phyloP scores from a whole-genome alignment of 2,113 vertebrate species.

The Carassius auratus region DNA sequence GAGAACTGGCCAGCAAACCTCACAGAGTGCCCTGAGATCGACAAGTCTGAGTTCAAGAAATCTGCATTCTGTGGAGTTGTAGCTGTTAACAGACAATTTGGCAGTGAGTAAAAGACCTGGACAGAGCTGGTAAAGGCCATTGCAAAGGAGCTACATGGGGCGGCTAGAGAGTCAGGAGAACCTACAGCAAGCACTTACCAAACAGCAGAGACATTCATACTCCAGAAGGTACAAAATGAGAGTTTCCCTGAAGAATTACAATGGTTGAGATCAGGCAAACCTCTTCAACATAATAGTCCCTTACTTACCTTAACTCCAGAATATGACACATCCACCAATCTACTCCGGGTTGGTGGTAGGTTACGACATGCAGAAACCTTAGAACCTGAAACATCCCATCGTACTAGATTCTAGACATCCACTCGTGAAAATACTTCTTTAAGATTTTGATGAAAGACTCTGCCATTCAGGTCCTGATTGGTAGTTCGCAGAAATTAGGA shows the following conservation, averaged over 20 bases:
- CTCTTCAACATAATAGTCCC: background rate
- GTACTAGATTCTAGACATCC: conserved; percentile 37
- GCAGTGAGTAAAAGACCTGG: background rate
- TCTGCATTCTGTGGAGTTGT: conserved; percentile 9
- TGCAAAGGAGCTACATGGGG: conserved; percentile 3
- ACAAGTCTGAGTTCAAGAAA: conserved; percentile 3
- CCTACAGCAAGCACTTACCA: background rate
- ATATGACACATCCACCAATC: background rate
- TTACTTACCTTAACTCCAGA: background rate
- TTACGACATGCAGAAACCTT: background rate
- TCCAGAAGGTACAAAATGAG: background rate
- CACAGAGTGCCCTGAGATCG: background rate
- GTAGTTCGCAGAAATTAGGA: conserved; percentile 19
- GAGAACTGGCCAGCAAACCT: background rate
- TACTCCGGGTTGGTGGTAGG: conserved; percentile 22
- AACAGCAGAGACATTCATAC: background rate
- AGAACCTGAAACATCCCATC: conserved; percentile 1
- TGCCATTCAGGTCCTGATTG: conserved; percentile 23
- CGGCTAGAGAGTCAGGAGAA: background rate
- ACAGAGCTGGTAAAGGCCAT: background rate
- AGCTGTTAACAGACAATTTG: background rate
- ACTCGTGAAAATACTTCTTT: conserved; percentile 9
- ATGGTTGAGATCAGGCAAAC: background rate
- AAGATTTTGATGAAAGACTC: conserved; percentile 23
- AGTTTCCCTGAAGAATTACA: conserved; percentile 4